Evolutionary conservation across 2,113 vertebrate genomes (phyloP), one percentile per base, ranked within the genome.

Genomic region (Xiphophorus hellerii): DNA sequence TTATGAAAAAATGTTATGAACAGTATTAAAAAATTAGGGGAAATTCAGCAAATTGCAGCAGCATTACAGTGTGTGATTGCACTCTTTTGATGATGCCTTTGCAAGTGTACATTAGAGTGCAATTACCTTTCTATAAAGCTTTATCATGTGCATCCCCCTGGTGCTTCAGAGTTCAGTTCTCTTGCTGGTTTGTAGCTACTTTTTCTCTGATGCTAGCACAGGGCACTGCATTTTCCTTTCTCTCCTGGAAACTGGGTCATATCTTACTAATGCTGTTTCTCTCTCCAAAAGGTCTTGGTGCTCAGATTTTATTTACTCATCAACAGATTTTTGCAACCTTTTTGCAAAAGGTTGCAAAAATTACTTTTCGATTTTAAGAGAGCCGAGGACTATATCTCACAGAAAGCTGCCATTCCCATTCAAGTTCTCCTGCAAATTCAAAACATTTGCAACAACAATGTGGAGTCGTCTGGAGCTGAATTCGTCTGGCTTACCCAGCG

Each of bases 21-120:
- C 9, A 33, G 30, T 44, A 31, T 71, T 51, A 62, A 65, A 62
- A 60, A 42, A 71, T 51, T 62, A 27, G 61, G 17, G 67, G 8
- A n/a, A 35, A 60, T 84, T 77, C 54, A 63, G 37, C 7, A 68
- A 76, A 83, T 67, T 71, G 70, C 73, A 78, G 78, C 80, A 62
- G 74, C 33, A 17, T 69, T 68, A 72, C n/a, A 48, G 27, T 3
- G 3, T 76, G 48, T 2, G 3, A 77, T 66, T 51, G 29, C 48
- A 70, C 71, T 84, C 72, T 51, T 80, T 78, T 76, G 64, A 77
- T 80, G 60, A 79, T 60, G 85, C 66, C 76, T 83, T 83, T 73
- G 77, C 58, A 76, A 72, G 42, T 33, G 65, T 70, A 73, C 61
- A 78, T 87, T 86, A 80, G 71, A 70, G 72, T 75, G 71, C 31